Conservation (phyloP, 2,113 vertebrate genomes). For the Muscicapa adusta region DNA sequence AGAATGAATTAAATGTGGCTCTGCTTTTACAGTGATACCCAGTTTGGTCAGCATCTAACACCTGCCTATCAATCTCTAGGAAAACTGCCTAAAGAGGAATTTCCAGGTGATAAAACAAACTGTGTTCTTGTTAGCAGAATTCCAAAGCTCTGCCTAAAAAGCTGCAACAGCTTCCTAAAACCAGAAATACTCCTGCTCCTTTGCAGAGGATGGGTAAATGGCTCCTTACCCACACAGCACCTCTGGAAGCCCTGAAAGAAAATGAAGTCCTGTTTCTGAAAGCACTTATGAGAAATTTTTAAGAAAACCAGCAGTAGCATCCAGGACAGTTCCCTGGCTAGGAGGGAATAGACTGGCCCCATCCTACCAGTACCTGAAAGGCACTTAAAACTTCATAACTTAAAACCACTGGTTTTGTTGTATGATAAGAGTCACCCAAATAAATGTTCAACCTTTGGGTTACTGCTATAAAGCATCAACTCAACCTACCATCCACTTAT, state of each 20-base stretch:
- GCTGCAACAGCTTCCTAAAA: background rate
- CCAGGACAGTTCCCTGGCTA: too few species aligned
- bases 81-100: background rate
- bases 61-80: background rate
- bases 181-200: background rate
- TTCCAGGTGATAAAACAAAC: background rate
- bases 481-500: background rate
- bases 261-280: background rate
- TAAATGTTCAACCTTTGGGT: background rate
- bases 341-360: fast-evolving
- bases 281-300: background rate
- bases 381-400: background rate
- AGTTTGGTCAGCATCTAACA: background rate
- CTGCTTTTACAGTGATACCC: background rate
- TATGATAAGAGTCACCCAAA: background rate
- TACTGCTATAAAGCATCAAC: background rate
- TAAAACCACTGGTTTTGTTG: background rate
- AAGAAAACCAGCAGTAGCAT: background rate
- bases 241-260: background rate
- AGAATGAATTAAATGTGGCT: background rate
- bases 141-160: background rate
- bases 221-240: background rate
- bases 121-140: background rate
- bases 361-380: background rate
- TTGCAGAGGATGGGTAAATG: background rate